These are phyloP conservation scores for Drosophila tani DNA, from an alignment of 1,140 invertebrate species.

Conservation along the genomic window DNA sequence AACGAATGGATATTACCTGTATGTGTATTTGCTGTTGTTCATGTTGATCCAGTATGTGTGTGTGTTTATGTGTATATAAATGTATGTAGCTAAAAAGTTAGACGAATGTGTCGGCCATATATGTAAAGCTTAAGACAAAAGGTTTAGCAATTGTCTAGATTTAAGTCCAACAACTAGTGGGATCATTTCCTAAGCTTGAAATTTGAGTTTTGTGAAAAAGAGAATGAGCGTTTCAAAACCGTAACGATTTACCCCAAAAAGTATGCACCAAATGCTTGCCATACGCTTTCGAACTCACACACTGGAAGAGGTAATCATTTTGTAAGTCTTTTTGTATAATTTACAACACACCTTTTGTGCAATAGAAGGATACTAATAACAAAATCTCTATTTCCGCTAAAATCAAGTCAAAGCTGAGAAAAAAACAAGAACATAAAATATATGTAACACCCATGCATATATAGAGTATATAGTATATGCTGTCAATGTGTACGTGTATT, in stretches of 20 bases:
- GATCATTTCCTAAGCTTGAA: not conserved
- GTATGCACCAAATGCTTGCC: conserved; percentile 56
- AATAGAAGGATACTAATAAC: conserved; percentile 21
- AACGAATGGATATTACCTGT: conserved; percentile 51
- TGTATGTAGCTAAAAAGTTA: conserved; percentile 45
- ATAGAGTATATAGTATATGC: conserved; percentile 7
- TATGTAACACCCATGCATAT: conserved; percentile 25
- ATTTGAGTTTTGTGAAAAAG: not conserved
- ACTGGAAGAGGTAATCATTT: conserved; percentile 21
- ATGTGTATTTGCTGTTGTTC: conserved; percentile 40
- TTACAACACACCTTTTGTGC: conserved; percentile 39
- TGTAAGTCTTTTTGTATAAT: conserved; percentile 40
- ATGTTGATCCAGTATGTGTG: conserved; percentile 41
- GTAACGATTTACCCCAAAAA: conserved; percentile 35
- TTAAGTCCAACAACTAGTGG: not conserved
- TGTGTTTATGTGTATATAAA: conserved; percentile 17
- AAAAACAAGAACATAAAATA: conserved; percentile 9
- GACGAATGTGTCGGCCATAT: conserved; percentile 41
- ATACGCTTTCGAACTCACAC: conserved; percentile 22
- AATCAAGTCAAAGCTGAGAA: conserved; percentile 25
- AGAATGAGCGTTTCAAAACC: not conserved
- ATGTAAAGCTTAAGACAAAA: conserved; percentile 2
- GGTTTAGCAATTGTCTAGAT: conserved; percentile 5
- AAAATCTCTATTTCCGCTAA: conserved; percentile 29
- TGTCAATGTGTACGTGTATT: conserved; percentile 38